phyloP scores from a whole-genome alignment of 2,113 vertebrate genomes.

The Loxodonta africana region DNA sequence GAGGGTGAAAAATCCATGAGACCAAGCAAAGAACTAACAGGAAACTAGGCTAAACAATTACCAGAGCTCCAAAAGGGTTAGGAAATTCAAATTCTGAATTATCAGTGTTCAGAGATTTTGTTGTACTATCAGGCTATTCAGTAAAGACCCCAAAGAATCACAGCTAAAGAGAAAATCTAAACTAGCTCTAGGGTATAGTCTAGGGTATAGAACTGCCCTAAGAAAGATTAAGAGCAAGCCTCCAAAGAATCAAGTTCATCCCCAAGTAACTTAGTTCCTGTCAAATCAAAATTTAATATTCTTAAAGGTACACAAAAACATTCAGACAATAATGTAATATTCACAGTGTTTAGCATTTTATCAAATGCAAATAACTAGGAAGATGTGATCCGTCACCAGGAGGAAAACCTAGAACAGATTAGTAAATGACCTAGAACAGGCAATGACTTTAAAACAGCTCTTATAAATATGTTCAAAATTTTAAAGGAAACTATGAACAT shows the following conservation, averaged over 20 bases:
- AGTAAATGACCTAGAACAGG: neutral
- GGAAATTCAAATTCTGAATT: neutral
- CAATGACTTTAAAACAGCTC: neutral
- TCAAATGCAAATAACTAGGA: neutral
- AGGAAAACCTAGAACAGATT: neutral
- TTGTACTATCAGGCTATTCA: neutral
- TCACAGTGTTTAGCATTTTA: neutral
- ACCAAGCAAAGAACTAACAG: neutral
- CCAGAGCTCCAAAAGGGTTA: neutral
- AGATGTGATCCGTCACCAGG: neutral
- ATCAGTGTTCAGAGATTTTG: neutral
- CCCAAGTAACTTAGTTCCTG: neutral
- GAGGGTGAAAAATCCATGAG: neutral
- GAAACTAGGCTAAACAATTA: neutral
- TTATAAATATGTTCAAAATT: neutral
- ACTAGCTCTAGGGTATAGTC: neutral
- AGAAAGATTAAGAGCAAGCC: neutral
- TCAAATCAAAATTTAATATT: slow-evolving; percentile 13
- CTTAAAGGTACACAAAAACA: neutral
- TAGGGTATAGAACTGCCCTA: neutral
- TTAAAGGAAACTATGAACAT: neutral
- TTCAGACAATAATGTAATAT: neutral
- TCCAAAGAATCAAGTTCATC: neutral
- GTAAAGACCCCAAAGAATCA: neutral
- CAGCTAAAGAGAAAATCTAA: neutral